phyloP scores from a whole-genome alignment of 2,888 invertebrate species.

The Pterostichus madidus region DNA sequence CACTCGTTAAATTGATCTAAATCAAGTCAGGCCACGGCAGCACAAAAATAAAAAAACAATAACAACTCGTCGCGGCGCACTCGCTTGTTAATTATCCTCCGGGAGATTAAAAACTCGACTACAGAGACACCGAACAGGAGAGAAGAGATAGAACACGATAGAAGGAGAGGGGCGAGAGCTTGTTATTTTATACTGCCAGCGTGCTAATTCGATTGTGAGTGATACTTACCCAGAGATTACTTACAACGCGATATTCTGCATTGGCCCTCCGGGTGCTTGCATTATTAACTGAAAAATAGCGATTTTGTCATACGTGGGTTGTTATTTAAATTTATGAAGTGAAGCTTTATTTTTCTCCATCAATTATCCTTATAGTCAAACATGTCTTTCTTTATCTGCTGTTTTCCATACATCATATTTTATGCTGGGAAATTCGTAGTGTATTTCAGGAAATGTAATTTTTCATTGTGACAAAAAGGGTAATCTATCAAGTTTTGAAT shows the following conservation, averaged over 20 bases:
- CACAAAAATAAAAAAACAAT: conserved; percentile 49
- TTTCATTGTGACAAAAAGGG: conserved; percentile 49
- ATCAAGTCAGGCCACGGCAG: conserved; percentile 39
- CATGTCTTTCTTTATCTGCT: conserved; percentile 41
- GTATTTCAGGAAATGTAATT: conserved; percentile 48
- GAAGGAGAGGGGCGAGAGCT: not conserved
- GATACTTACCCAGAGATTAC: conserved; percentile 14
- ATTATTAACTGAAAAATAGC: not conserved
- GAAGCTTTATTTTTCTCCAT: conserved; percentile 19
- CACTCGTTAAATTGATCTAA: conserved; percentile 38
- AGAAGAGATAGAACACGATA: not conserved
- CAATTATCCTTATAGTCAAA: conserved; percentile 27
- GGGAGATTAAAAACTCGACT: conserved; percentile 32
- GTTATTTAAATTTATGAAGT: no score
- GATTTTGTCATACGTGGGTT: not conserved
- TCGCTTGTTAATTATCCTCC: conserved; percentile 50
- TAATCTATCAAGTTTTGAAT: conserved; percentile 43
- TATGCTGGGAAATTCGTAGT: conserved; percentile 19
- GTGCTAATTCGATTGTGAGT: conserved; percentile 21
- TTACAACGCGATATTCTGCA: conserved; percentile 1
- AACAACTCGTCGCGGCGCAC: conserved; percentile 15
- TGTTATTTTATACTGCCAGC: conserved; percentile 28
- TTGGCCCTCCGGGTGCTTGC: not conserved
- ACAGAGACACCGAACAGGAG: not conserved
- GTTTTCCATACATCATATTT: conserved; percentile 37